A percentile compares a stretch with the other conserved stretches of the same genome.
Evolutionary conservation across 2,797 vertebrate genomes (phyloP).

Genomic region (Catostomus latipinnis): DNA sequence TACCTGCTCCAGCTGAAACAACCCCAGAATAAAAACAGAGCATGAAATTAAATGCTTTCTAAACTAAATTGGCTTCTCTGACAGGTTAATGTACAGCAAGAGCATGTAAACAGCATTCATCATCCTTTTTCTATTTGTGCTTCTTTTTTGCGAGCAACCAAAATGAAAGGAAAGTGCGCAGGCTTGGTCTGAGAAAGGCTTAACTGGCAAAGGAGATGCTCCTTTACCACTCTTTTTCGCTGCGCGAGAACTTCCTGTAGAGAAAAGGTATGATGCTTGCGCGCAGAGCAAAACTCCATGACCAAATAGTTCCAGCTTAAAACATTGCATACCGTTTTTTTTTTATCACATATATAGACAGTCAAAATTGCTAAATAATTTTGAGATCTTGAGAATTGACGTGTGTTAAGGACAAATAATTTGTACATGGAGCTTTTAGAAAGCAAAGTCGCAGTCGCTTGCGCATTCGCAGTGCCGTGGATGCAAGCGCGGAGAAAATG

Average conservation of each 20-base stretch:
- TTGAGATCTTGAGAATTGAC: not conserved
- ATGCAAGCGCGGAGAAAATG: slow-evolving; percentile 87
- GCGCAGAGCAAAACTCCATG: slow-evolving; percentile 90
- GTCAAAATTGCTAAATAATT: not conserved
- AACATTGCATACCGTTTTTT: slow-evolving; percentile 27
- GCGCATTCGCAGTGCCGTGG: slow-evolving; percentile 85
- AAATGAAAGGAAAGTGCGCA: slow-evolving; percentile 64
- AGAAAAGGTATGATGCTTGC: slow-evolving; percentile 93
- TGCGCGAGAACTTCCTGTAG: slow-evolving; percentile 88
- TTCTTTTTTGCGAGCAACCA: slow-evolving; percentile 54
- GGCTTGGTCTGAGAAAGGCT: slow-evolving; percentile 99
- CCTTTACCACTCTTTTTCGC: slow-evolving; percentile 92
- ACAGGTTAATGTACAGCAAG: slow-evolving; percentile 69
- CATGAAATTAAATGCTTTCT: slow-evolving; percentile 13
- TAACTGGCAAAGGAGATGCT: slow-evolving; percentile 97
- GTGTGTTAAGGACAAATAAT: not conserved
- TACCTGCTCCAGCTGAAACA: slow-evolving; percentile 71
- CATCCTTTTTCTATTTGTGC: slow-evolving; percentile 46
- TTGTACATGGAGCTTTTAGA: slow-evolving; percentile 91
- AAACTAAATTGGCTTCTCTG: slow-evolving; percentile 61
- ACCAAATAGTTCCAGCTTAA: slow-evolving; percentile 77
- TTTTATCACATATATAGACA: slow-evolving; percentile 24
- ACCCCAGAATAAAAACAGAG: slow-evolving; percentile 63
- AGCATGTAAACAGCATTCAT: slow-evolving; percentile 67
- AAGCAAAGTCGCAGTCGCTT: slow-evolving; percentile 76